These are phyloP conservation scores for Trissolcus japonicus DNA, from an alignment of 2,888 invertebrate species.

Conservation along the genomic window DNA sequence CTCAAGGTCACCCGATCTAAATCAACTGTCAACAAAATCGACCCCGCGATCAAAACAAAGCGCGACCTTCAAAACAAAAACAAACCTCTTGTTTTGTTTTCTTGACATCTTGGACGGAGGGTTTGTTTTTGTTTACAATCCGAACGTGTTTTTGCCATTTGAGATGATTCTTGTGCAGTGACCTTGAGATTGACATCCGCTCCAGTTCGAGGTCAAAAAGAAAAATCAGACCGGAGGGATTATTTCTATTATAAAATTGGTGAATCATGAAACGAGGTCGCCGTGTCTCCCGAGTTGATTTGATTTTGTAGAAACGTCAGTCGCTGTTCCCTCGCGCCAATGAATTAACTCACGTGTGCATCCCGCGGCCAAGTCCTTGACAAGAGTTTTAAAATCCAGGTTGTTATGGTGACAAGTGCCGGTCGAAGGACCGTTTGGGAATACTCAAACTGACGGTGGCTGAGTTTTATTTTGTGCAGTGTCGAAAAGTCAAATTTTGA, in stretches of 20 bases:
- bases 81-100: too few relatives aligned
- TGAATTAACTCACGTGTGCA: slow-evolving; percentile 28
- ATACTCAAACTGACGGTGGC: slow-evolving; percentile 23
- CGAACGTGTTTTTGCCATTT: too few relatives aligned
- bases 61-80: too few relatives aligned
- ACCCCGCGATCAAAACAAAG: too few relatives aligned
- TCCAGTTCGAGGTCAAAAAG: too few relatives aligned
- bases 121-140: too few relatives aligned
- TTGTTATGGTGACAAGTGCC: not conserved
- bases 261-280: slow-evolving; percentile 73
- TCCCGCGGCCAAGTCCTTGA: slow-evolving; percentile 9
- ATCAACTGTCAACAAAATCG: too few relatives aligned
- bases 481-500: slow-evolving; percentile 6
- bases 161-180: too few relatives aligned
- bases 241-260: slow-evolving; percentile 62
- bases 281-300: slow-evolving; percentile 53
- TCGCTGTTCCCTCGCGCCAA: slow-evolving; percentile 72
- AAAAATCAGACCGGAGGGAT: not conserved
- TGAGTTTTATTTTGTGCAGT: slow-evolving; percentile 22
- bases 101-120: too few relatives aligned
- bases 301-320: slow-evolving; percentile 70
- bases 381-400: not conserved
- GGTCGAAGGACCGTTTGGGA: too few relatives aligned
- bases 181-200: too few relatives aligned
- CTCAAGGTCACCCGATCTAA: not conserved